A percentile compares a stretch with the other conserved stretches of the same genome.
Evolutionary conservation across 53 echinoderm and acorn worm genomes (phyloP).

Genomic region (Apostichopus leukothele): DNA sequence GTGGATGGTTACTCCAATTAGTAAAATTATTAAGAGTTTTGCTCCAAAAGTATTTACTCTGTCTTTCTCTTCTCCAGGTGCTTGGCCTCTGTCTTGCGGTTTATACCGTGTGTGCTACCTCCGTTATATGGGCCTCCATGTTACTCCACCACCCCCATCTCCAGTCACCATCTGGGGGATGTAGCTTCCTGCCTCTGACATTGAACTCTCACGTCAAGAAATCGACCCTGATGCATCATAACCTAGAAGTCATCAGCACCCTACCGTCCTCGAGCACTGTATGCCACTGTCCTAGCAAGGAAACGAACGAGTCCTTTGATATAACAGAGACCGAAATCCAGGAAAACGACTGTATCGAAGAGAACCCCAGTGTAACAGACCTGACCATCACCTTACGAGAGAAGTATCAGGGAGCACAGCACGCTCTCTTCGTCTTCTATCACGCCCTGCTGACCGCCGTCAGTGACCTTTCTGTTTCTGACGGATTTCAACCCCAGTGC

Average conservation of each 20-base stretch:
- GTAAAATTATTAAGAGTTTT: not conserved
- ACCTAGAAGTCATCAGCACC: not conserved
- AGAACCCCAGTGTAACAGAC: conserved; percentile 7
- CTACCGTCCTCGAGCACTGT: not conserved
- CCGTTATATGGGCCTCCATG: conserved; percentile 69
- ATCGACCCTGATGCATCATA: conserved; percentile 59
- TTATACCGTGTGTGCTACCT: conserved; percentile 73
- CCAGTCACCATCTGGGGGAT: conserved; percentile 43
- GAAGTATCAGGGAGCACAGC: conserved; percentile 37
- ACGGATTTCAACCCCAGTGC: not conserved
- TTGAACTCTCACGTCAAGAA: conserved; percentile 65
- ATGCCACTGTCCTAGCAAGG: not conserved
- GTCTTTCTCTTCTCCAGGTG: conserved; percentile 49
- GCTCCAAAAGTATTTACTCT: conserved; percentile 1
- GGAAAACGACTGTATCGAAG: not conserved
- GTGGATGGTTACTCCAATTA: no score
- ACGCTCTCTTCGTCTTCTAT: conserved; percentile 68
- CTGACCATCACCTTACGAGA: conserved; percentile 4
- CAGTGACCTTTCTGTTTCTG: not conserved
- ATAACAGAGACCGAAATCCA: not conserved
- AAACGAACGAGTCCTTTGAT: not conserved
- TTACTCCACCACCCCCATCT: conserved; percentile 61
- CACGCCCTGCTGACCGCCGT: conserved; percentile 71
- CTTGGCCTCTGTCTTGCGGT: conserved; percentile 70
- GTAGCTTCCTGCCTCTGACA: conserved; percentile 55